A percentile compares a stretch with the other conserved stretches of the same genome.
These are phyloP conservation scores for Regulus satrapa DNA, from an alignment of 2,113 vertebrate genomes.

Conservation along the genomic window DNA sequence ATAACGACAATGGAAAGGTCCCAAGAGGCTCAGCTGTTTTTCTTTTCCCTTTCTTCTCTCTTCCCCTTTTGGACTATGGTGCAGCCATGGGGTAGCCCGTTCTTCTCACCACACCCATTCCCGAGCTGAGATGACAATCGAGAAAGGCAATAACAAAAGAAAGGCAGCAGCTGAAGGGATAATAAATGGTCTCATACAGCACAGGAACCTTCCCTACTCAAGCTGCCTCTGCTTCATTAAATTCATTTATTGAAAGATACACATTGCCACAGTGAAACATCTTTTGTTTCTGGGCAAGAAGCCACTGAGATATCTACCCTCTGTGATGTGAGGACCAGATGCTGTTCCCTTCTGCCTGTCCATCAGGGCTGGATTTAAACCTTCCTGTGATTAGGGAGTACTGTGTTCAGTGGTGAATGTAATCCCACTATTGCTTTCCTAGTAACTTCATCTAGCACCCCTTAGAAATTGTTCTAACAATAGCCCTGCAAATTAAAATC, in stretches of 20 bases:
- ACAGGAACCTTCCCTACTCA: background rate
- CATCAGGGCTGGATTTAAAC: background rate
- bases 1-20: background rate
- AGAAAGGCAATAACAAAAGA: background rate
- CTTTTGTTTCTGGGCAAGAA: background rate
- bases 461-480: background rate
- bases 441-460: background rate
- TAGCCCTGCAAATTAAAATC: background rate
- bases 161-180: background rate
- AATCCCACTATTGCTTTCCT: background rate
- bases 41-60: background rate
- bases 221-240: background rate
- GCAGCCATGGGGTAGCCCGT: background rate
- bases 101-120: background rate
- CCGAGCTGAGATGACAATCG: background rate
- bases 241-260: background rate
- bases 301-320: background rate
- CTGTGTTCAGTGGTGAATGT: too few relatives aligned
- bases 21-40: background rate
- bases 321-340: background rate
- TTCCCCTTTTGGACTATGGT: background rate
- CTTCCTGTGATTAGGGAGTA: background rate
- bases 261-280: background rate
- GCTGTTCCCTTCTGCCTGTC: background rate
- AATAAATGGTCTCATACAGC: background rate